These are phyloP conservation scores for Zaprionus africanus DNA, from an alignment of 1,140 invertebrate species.

Conservation along the genomic window DNA sequence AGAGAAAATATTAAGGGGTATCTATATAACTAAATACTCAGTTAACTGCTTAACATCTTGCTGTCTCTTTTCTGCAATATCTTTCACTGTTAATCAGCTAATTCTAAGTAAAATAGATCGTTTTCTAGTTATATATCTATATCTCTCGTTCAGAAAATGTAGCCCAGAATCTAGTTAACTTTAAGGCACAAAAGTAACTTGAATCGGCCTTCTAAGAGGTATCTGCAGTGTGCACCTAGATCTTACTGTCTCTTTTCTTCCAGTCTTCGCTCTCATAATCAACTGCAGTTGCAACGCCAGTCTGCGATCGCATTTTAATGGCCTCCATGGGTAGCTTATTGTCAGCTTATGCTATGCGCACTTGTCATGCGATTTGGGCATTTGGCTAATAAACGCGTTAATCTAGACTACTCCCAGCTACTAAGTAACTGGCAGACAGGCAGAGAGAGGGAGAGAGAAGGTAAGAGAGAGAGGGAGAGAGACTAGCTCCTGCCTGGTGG, in stretches of 20 bases:
- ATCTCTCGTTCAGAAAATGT: not conserved
- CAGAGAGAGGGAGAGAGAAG: not conserved
- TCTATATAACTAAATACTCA: not conserved
- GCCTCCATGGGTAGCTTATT: conserved; percentile 34
- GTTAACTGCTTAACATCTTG: not conserved
- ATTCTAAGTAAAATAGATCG: not conserved
- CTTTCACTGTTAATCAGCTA: not conserved
- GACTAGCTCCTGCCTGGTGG: not conserved
- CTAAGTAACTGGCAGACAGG: conserved; percentile 11
- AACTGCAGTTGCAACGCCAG: not conserved
- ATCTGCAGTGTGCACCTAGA: not conserved
- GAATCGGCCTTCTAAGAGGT: not conserved
- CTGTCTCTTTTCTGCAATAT: not conserved
- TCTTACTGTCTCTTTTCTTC: not conserved
- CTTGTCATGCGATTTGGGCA: conserved; percentile 69
- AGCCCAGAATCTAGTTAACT: too few relatives aligned
- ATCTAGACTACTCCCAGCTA: conserved; percentile 47
- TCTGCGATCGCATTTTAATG: conserved; percentile 3
- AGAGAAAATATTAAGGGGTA: not conserved
- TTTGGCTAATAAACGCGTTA: conserved; percentile 76
- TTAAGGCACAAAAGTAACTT: not conserved
- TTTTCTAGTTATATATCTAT: not conserved
- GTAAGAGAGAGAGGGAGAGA: not conserved
- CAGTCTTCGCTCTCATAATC: not conserved
- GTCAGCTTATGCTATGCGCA: conserved; percentile 46